Evolutionary conservation across 2,888 invertebrate genomes (phyloP), one percentile per base, ranked within the genome.

Genomic region (Calameuta pallipes): DNA sequence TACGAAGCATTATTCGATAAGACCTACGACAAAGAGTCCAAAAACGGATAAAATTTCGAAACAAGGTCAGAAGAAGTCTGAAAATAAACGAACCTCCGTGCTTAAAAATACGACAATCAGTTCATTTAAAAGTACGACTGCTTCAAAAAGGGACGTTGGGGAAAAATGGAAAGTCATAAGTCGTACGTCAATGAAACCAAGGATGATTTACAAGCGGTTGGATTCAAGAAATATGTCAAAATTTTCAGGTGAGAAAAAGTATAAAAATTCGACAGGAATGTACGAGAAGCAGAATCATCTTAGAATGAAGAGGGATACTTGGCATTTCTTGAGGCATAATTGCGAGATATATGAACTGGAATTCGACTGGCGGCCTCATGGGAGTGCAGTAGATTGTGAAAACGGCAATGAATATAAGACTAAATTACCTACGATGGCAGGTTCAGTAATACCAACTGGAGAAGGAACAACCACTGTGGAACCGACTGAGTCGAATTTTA

Each of bases 151-250:
- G 23, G 0, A 11, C 30, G 23, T 3, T 71, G 23, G 33, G 31
- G 71, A 11, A 30, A 33, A 30, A 33, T 11, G 30, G 71, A 15
- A 33, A 13, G 30, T 71, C 23, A 11, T 3, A 33, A 30, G 71
- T 71, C 71, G 71, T 34, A 71, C 71, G 12, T 33, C 71, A 35
- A 71, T 71, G 71, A 30, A 71, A 23, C 71, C 71, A 31, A 71
- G 71, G 15, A n/a, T 11, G 71, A 71, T 71, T 33, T n/a, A 31
- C 30, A n/a, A n/a, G 71, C n/a, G 71, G 71, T 11, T n/a, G 15
- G 15, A 15, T 41, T 41, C 41, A 15, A 41, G 56, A 56, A 56
- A 56, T 9, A 23, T 23, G 23, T 9, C 23, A 9, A 56, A 56
- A 56, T 56, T 23, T 56, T 56, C 56, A 23, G 23, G 9, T 56